These are phyloP conservation scores for Danio choprae DNA, from an alignment of 2,797 vertebrate species.

Conservation along the genomic window DNA sequence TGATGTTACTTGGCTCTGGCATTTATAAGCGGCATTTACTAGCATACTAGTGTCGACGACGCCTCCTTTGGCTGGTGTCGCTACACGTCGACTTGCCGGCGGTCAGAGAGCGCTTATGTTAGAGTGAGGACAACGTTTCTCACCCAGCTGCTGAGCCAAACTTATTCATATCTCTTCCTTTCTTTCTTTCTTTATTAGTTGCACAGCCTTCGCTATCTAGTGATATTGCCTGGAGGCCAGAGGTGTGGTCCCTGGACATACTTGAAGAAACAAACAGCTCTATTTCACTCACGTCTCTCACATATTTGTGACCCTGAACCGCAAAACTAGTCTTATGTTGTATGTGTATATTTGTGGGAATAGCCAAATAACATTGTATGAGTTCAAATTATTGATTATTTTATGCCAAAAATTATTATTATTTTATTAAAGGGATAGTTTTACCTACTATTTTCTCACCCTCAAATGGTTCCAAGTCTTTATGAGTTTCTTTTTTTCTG, in stretches of 20 bases:
- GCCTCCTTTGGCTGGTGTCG: conserved; percentile 48
- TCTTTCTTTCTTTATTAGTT: conserved; percentile 21
- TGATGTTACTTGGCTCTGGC: conserved; percentile 49
- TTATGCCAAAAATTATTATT: too few species aligned
- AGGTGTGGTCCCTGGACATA: conserved; percentile 65
- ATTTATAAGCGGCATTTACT: conserved; percentile 32
- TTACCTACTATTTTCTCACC: too few species aligned
- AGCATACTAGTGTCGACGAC: conserved; percentile 10
- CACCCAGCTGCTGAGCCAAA: conserved; percentile 35
- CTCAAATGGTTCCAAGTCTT: too few species aligned
- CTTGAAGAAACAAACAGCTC: conserved; percentile 73
- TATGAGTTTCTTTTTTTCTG: too few species aligned
- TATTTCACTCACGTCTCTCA: conserved; percentile 69
- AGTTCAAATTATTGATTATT: too few species aligned
- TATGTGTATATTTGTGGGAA: too few species aligned
- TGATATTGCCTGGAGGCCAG: conserved; percentile 55
- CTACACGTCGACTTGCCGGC: conserved; percentile 34
- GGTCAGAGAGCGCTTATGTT: conserved; percentile 38
- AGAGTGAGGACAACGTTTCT: conserved; percentile 23
- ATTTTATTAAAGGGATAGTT: too few species aligned
- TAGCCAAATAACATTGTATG: too few species aligned
- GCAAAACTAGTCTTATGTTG: too few species aligned
- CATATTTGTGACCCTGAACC: conserved; percentile 43
- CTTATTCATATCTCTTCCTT: conserved; percentile 1
- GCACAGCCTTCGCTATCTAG: conserved; percentile 42